Evolutionary conservation across 1,140 invertebrate species (phyloP).

Genomic region (Pseudomyrmex flavicornis): DNA sequence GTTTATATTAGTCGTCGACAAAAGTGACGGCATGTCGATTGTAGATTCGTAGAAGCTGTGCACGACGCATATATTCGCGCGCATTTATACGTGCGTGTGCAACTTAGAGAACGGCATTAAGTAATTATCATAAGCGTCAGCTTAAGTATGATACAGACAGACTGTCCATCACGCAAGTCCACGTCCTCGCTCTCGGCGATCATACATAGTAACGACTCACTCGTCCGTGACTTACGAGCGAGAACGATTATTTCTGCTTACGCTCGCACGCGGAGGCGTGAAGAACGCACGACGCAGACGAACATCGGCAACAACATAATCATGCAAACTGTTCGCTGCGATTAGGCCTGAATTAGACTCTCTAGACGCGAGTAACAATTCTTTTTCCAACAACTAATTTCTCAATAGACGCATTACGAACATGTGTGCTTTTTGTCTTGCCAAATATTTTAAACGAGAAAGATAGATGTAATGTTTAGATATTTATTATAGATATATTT

Average conservation of each 20-base stretch:
- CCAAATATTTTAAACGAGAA: no score
- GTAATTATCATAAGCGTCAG: slow-evolving; percentile 71
- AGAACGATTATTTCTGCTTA: slow-evolving; percentile 62
- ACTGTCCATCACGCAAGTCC: slow-evolving; percentile 68
- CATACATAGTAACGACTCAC: slow-evolving; percentile 72
- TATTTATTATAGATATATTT: slow-evolving; percentile 5
- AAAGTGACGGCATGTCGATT: slow-evolving; percentile 24
- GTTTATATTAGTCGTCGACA: slow-evolving; percentile 24
- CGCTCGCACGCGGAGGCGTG: slow-evolving; percentile 43
- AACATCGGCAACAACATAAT: slow-evolving; percentile 36
- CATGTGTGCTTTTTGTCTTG: slow-evolving; percentile 3
- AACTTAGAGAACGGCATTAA: slow-evolving; percentile 65
- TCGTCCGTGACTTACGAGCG: slow-evolving; percentile 65
- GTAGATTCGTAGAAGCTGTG: slow-evolving; percentile 60
- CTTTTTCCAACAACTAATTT: neutral
- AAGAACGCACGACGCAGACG: slow-evolving; percentile 1
- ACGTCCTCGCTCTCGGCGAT: slow-evolving; percentile 70
- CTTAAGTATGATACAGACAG: slow-evolving; percentile 55
- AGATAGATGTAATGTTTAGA: neutral
- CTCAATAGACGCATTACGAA: neutral
- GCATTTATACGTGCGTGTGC: slow-evolving; percentile 45
- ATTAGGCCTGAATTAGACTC: slow-evolving; percentile 28
- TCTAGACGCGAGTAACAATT: neutral
- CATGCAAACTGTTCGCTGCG: slow-evolving; percentile 8
- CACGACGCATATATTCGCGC: slow-evolving; percentile 10